Evolutionary conservation across 2,888 invertebrate species (phyloP).

Genomic region (Sphaeridia pumilis): DNA sequence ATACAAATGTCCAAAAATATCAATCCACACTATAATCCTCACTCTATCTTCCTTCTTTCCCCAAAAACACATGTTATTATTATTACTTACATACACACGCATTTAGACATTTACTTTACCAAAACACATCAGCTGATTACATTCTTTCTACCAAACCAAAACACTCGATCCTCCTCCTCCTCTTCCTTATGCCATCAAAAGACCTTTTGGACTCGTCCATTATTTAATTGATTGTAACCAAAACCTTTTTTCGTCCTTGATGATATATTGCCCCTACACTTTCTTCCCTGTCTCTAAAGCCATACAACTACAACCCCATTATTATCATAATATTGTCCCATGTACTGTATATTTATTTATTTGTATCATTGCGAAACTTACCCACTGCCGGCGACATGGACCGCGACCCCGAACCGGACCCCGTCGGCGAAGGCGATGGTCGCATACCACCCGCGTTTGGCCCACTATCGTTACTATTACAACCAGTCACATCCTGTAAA

Average conservation of each 20-base stretch:
- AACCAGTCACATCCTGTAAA: slow-evolving; percentile 65
- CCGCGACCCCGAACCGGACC: slow-evolving; percentile 84
- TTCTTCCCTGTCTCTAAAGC: too few species aligned
- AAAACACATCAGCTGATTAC: background rate
- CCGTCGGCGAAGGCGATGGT: slow-evolving; percentile 85
- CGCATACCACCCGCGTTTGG: slow-evolving; percentile 59
- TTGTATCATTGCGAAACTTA: too few species aligned
- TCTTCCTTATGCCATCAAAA: too few species aligned
- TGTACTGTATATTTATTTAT: too few species aligned
- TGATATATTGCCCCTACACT: too few species aligned
- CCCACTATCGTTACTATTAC: slow-evolving; percentile 70
- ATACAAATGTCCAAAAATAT: too few species aligned
- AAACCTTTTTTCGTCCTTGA: too few species aligned
- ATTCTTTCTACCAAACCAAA: background rate
- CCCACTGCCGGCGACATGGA: slow-evolving; percentile 97
- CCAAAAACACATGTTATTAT: background rate
- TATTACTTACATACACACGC: background rate
- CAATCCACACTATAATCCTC: too few species aligned
- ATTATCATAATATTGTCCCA: too few species aligned
- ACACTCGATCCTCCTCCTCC: slow-evolving; percentile 1
- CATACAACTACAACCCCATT: too few species aligned
- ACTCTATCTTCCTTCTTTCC: background rate
- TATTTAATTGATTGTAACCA: slow-evolving; percentile 1
- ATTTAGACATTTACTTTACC: background rate
- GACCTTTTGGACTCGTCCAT: slow-evolving; percentile 1